These are phyloP conservation scores for Hemithea aestivaria DNA, from an alignment of 2,888 invertebrate species.

Conservation along the genomic window DNA sequence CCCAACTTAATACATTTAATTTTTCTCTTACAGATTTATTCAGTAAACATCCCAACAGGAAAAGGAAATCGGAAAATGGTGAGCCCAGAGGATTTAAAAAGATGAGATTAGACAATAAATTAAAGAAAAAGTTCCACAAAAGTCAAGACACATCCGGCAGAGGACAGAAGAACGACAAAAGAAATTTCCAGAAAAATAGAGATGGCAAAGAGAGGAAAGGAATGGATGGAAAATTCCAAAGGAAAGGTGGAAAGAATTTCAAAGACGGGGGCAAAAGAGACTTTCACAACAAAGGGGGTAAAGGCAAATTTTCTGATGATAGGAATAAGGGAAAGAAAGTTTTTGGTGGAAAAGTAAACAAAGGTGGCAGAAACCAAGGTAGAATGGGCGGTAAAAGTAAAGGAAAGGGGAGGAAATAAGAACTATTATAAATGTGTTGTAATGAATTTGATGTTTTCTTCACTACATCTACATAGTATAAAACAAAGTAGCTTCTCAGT, in stretches of 20 bases:
- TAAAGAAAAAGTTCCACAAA: constrained; percentile 59
- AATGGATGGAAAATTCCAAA: constrained; percentile 23
- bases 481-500: too few species aligned
- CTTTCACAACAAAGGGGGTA: constrained; percentile 35
- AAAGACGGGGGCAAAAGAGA: constrained; percentile 34
- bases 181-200: constrained; percentile 21
- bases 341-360: constrained; percentile 63
- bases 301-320: constrained; percentile 20
- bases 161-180: constrained; percentile 13
- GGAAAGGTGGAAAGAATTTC: constrained; percentile 18
- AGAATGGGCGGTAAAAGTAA: constrained; percentile 38
- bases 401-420: constrained; percentile 42
- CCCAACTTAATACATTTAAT: too few species aligned
- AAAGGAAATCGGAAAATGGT: constrained; percentile 56
- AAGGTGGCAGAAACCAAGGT: constrained; percentile 38
- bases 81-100: constrained; percentile 65
- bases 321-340: constrained; percentile 52
- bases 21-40: too few species aligned
- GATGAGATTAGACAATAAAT: constrained; percentile 64
- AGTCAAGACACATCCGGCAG: constrained; percentile 33
- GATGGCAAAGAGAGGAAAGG: constrained; percentile 21
- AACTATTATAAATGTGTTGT: too few species aligned
- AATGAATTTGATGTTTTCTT: too few species aligned
- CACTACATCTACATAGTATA: too few species aligned
- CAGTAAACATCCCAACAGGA: constrained; percentile 47